A percentile compares a stretch with the other conserved stretches of the same genome.
phyloP scores from a whole-genome alignment of 2,888 invertebrate species.

The Rhyacophila evoluta region DNA sequence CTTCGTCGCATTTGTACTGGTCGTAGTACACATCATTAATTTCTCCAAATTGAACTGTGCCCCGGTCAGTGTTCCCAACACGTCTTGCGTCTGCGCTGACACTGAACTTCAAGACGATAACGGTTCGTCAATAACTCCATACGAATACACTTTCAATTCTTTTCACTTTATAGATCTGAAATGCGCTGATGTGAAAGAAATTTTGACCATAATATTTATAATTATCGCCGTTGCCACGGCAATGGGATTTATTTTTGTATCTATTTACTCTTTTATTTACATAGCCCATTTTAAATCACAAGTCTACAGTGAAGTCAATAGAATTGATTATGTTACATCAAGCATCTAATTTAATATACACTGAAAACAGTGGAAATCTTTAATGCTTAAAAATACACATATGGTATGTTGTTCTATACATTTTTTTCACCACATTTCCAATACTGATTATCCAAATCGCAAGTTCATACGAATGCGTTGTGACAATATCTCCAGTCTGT shows the following conservation, averaged over 20 bases:
- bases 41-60: background rate
- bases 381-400: too few relatives aligned
- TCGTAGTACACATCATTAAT: background rate
- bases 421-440: too few relatives aligned
- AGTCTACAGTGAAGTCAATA: background rate
- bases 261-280: background rate
- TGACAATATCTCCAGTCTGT: too few relatives aligned
- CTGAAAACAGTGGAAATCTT: too few relatives aligned
- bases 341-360: background rate
- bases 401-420: too few relatives aligned
- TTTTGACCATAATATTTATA: background rate
- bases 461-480: too few relatives aligned
- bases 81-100: background rate
- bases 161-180: background rate
- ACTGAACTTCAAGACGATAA: background rate
- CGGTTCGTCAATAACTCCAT: background rate
- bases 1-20: background rate
- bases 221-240: background rate
- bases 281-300: background rate
- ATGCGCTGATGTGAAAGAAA: background rate
- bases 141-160: background rate
- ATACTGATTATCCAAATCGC: too few relatives aligned
- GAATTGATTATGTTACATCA: background rate
- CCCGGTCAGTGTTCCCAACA: background rate
- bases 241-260: background rate